These are phyloP conservation scores for Lasioglossum oenotherae DNA, from an alignment of 2,888 invertebrate species.

Conservation along the genomic window DNA sequence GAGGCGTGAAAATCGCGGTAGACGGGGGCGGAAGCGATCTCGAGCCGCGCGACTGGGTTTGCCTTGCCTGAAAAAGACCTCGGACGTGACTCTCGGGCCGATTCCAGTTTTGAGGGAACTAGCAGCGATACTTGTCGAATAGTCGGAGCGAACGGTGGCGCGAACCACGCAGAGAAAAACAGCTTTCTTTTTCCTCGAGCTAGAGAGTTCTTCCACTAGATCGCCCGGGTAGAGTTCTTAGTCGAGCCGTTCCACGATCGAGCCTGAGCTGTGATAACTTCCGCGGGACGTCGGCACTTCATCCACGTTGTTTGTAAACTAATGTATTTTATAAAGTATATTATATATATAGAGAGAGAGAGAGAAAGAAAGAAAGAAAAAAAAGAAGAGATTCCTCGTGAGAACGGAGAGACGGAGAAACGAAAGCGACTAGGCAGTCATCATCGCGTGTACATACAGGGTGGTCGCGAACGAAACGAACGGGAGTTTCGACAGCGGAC, in stretches of 20 bases:
- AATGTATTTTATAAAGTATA: constrained; percentile 82
- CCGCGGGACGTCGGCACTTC: constrained; percentile 79
- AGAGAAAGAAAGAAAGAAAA: constrained; percentile 64
- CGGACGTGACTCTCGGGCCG: constrained; percentile 12
- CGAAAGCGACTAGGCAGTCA: constrained; percentile 26
- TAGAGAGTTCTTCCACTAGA: constrained; percentile 59
- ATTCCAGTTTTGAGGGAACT: constrained; percentile 5
- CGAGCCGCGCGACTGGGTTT: neutral
- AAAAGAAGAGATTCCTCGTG: constrained; percentile 43
- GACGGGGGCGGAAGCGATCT: neutral
- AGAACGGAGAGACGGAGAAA: constrained; percentile 9
- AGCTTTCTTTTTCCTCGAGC: constrained; percentile 35
- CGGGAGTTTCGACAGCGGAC: neutral
- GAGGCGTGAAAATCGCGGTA: neutral
- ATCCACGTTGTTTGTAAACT: constrained; percentile 82
- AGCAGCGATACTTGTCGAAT: constrained; percentile 22
- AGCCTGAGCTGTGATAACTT: constrained; percentile 69
- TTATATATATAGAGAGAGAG: constrained; percentile 62
- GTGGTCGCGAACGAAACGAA: constrained; percentile 25
- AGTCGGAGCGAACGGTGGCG: constrained; percentile 34
- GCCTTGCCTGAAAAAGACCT: constrained; percentile 2
- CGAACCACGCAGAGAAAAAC: constrained; percentile 15
- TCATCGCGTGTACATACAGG: constrained; percentile 22
- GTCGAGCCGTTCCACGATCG: constrained; percentile 66
- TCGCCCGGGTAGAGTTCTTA: constrained; percentile 52